These are phyloP conservation scores for Craniophora ligustri DNA, from an alignment of 2,888 invertebrate species.

Conservation along the genomic window DNA sequence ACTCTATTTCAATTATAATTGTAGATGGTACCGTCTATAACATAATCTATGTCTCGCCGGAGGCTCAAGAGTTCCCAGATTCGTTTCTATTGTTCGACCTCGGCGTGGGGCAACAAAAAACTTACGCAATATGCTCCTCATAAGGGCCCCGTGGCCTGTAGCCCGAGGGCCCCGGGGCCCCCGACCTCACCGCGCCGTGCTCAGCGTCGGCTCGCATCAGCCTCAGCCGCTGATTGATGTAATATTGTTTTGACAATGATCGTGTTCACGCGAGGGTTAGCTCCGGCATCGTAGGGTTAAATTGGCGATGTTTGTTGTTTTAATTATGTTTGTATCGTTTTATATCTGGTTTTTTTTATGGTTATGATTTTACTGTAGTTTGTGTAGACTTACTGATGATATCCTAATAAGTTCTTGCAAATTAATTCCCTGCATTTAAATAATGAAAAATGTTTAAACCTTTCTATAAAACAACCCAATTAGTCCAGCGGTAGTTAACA, in stretches of 20 bases:
- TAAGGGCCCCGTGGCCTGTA: conserved; percentile 53
- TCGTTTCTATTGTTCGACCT: conserved; percentile 66
- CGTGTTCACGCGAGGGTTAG: conserved; percentile 15
- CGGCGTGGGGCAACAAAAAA: conserved; percentile 61
- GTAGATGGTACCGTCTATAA: conserved; percentile 15
- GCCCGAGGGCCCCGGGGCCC: conserved; percentile 9
- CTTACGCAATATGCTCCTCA: conserved; percentile 76
- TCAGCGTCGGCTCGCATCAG: conserved; percentile 48
- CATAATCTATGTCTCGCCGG: conserved; percentile 47
- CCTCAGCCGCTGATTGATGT: conserved; percentile 60
- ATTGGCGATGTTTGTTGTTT: conserved; percentile 15
- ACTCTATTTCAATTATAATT: too few species aligned
- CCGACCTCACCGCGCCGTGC: conserved; percentile 1
- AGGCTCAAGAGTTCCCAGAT: conserved; percentile 63
- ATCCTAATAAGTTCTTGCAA: too few species aligned
- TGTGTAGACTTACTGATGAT: too few species aligned
- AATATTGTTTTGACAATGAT: conserved; percentile 67
- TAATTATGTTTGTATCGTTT: conserved; percentile 18
- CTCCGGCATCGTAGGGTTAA: conserved; percentile 5
- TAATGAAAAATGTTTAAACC: too few species aligned
- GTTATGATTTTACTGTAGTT: not conserved
- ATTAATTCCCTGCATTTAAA: too few species aligned
- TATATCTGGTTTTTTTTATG: conserved; percentile 5
- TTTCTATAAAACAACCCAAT: too few species aligned
- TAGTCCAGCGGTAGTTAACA: too few species aligned